Conservation (phyloP, 2,797 vertebrate species). For the Ispidina picta region DNA sequence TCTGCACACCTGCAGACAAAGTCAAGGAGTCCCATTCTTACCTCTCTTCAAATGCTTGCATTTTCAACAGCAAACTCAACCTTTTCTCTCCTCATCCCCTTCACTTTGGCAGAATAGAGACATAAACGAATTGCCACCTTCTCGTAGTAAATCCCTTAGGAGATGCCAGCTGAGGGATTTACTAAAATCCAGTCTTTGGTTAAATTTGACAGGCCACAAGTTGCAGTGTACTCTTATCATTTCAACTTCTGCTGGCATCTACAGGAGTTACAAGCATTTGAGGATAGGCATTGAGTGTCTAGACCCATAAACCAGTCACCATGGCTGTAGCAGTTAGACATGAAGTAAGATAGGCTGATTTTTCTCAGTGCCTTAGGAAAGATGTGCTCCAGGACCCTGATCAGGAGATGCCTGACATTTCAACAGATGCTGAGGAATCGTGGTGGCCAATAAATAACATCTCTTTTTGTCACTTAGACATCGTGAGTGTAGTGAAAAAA, state of each 20-base stretch:
- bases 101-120: neutral
- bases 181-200: neutral
- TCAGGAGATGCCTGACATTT: neutral
- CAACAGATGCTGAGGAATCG: neutral
- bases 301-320: neutral
- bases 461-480: neutral
- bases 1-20: neutral
- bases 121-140: neutral
- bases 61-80: neutral
- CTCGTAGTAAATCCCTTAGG: neutral
- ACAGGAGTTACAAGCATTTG: neutral
- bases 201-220: neutral
- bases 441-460: neutral
- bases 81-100: neutral
- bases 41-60: neutral
- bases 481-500: neutral
- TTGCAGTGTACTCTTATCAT: neutral
- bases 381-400: fast-evolving
- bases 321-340: neutral
- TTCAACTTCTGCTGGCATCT: neutral
- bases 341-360: neutral
- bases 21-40: neutral
- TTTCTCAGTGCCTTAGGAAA: neutral
- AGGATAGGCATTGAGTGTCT: neutral
- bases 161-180: neutral